A percentile compares a stretch with the other conserved stretches of the same genome.
These are phyloP conservation scores for Neotoxoptera formosana DNA, from an alignment of 1,140 invertebrate species.

Conservation along the genomic window DNA sequence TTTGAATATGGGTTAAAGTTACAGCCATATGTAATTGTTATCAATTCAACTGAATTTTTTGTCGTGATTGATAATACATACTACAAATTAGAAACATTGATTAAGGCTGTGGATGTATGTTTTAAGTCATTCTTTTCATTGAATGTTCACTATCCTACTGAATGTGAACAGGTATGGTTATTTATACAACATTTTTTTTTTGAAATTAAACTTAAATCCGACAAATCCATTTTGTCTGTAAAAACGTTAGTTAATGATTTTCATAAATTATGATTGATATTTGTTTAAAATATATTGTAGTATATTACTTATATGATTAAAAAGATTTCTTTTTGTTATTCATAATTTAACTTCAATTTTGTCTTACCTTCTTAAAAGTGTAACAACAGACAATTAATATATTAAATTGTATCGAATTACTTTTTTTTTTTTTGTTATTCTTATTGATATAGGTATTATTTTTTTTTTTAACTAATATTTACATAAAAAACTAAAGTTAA, in stretches of 20 bases:
- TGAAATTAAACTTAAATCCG: neutral
- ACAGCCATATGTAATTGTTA: neutral
- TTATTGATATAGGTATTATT: no score
- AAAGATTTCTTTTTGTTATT: no score
- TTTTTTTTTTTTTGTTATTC: no score
- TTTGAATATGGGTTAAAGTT: neutral
- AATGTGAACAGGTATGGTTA: neutral
- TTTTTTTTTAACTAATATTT: no score
- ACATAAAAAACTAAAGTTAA: neutral
- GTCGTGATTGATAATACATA: neutral
- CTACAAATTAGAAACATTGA: neutral
- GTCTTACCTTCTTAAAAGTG: neutral
- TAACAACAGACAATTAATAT: no score
- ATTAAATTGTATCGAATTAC: no score
- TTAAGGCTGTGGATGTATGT: neutral
- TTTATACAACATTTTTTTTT: neutral
- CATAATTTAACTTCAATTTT: neutral
- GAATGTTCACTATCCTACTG: neutral
- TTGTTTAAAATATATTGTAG: neutral
- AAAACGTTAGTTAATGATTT: neutral
- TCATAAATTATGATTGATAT: neutral
- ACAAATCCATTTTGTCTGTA: neutral
- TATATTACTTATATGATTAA: neutral
- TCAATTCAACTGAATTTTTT: neutral
- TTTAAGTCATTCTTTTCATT: neutral